Evolutionary conservation across 1,140 invertebrate species (phyloP).

Genomic region (Drosophila hydei): DNA sequence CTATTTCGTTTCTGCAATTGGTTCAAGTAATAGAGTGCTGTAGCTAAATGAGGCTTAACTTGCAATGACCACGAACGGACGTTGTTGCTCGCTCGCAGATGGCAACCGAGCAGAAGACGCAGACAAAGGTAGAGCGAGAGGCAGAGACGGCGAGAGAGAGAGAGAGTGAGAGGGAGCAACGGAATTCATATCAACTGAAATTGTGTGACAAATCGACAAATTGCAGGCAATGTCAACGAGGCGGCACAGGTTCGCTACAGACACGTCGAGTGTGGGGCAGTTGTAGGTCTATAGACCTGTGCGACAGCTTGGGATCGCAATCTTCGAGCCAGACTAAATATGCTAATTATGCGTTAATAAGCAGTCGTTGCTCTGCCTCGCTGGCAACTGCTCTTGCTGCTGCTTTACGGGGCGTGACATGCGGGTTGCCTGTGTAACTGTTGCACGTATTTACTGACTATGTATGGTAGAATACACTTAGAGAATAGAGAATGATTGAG

Average conservation of each 20-base stretch:
- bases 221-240: constrained; percentile 46
- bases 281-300: not conserved
- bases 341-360: constrained; percentile 82
- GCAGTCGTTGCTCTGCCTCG: constrained; percentile 45
- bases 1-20: constrained; percentile 46
- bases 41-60: constrained; percentile 69
- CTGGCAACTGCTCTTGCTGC: not conserved
- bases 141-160: not conserved
- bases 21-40: constrained; percentile 64
- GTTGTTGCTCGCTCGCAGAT: constrained; percentile 17
- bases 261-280: not conserved
- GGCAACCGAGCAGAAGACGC: constrained; percentile 11
- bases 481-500: not conserved
- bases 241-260: constrained; percentile 23
- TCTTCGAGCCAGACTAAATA: constrained; percentile 72
- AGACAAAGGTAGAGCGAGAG: not conserved
- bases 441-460: constrained; percentile 19
- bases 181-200: constrained; percentile 35
- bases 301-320: constrained; percentile 42
- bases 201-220: constrained; percentile 66
- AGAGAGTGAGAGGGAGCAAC: not conserved
- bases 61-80: constrained; percentile 50
- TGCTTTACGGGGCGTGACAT: constrained; percentile 42
- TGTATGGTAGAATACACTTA: constrained; percentile 1
- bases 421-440: constrained; percentile 33